A percentile compares a stretch with the other conserved stretches of the same genome.
Evolutionary conservation across 2,797 vertebrate genomes (phyloP).

Genomic region (Numenius phaeopus): DNA sequence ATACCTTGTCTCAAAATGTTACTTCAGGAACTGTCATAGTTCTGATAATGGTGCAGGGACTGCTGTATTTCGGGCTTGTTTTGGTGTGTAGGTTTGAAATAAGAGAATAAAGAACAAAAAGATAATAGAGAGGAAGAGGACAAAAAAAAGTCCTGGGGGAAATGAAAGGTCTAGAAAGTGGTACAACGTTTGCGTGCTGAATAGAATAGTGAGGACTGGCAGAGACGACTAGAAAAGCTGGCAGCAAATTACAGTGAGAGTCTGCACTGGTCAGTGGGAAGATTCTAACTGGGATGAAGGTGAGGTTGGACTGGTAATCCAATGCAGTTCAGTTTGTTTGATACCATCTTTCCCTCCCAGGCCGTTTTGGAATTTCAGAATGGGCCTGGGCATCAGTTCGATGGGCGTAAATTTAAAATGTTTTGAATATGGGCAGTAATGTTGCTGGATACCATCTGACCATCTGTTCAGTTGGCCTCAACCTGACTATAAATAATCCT

Average conservation of each 20-base stretch:
- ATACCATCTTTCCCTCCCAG: neutral
- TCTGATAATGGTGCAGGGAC: neutral
- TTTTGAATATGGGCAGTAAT: neutral
- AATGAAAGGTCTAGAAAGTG: neutral
- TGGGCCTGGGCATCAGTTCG: neutral
- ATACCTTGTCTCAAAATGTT: neutral
- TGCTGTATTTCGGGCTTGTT: neutral
- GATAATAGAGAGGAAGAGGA: neutral
- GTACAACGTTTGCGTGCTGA: rapidly evolving
- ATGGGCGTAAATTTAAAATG: neutral
- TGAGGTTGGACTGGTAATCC: neutral
- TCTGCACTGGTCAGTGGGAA: neutral
- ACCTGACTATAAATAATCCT: neutral
- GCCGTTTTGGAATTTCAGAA: neutral
- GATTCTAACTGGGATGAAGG: neutral
- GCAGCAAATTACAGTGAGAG: neutral
- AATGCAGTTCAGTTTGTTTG: neutral
- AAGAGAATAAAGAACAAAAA: neutral
- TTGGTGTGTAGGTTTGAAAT: neutral
- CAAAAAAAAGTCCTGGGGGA: neutral
- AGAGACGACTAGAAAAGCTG: neutral
- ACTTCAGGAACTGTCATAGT: neutral
- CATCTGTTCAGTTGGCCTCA: conserved; percentile 35
- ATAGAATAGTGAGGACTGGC: neutral
- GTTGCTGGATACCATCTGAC: neutral